Conservation (phyloP, 1,140 invertebrate genomes). For the honey bee (Apis mellifera) region DNA sequence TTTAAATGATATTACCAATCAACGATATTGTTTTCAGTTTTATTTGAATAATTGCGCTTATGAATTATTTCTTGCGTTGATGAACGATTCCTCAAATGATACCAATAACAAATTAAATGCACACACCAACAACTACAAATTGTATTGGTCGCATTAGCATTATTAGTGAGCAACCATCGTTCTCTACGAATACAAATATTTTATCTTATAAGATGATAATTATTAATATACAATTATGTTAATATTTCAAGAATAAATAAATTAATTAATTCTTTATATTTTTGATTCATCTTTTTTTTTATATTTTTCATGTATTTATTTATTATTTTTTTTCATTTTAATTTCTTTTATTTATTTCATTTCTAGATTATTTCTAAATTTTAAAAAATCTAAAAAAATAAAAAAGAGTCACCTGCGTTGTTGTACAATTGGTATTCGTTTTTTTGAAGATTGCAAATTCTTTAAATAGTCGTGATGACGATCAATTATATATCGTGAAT, state of each 20-base stretch:
- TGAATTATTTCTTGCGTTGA: neutral
- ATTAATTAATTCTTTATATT: neutral
- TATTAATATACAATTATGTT: constrained; percentile 45
- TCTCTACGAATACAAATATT: constrained; percentile 71
- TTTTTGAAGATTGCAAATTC: neutral
- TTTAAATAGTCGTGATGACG: neutral
- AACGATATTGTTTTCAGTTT: neutral
- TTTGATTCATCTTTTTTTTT: neutral
- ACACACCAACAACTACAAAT: constrained; percentile 61
- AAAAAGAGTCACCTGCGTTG: constrained; percentile 11
- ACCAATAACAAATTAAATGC: constrained; percentile 62
- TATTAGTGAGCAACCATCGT: constrained; percentile 55
- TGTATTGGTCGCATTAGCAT: constrained; percentile 39
- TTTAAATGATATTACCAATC: neutral
- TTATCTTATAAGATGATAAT: constrained; percentile 75
- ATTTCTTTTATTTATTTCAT: too few species aligned
- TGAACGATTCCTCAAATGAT: constrained; percentile 29
- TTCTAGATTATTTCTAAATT: neutral
- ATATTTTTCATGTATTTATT: neutral
- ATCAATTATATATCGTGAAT: neutral
- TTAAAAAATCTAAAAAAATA: neutral
- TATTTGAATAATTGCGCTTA: neutral
- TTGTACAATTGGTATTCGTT: constrained; percentile 10
- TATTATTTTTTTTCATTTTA: too few species aligned
- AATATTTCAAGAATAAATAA: neutral